These are phyloP conservation scores for Druon quercuslanigerum DNA, from an alignment of 1,140 invertebrate species.

Conservation along the genomic window DNA sequence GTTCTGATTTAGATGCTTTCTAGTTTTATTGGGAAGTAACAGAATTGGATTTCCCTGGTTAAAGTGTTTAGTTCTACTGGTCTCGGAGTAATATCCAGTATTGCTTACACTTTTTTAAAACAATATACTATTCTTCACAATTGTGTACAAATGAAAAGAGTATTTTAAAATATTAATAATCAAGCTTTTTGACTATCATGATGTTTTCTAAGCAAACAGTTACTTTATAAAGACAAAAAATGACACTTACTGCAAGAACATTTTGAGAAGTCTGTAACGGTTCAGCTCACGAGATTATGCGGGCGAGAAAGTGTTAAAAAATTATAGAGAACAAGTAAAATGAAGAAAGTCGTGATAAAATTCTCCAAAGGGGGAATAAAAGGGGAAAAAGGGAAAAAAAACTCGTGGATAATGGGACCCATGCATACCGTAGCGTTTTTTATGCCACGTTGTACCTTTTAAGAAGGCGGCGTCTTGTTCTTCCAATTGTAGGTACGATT, in stretches of 20 bases:
- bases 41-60: too few species aligned
- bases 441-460: constrained; percentile 43
- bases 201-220: too few species aligned
- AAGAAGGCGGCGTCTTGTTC: constrained; percentile 58
- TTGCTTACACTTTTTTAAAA: too few species aligned
- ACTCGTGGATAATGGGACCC: constrained; percentile 61
- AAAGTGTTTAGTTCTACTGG: too few species aligned
- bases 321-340: not conserved
- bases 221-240: not conserved
- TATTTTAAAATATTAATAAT: too few species aligned
- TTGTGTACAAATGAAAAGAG: too few species aligned
- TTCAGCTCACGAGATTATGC: not conserved
- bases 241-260: not conserved
- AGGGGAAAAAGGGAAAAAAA: constrained; percentile 43
- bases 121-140: too few species aligned
- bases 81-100: too few species aligned
- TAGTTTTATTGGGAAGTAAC: too few species aligned
- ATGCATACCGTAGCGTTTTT: constrained; percentile 59
- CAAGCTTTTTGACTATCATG: too few species aligned
- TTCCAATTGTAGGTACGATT: constrained; percentile 47
- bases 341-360: constrained; percentile 5
- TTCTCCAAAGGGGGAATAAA: constrained; percentile 33
- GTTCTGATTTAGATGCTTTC: too few species aligned
- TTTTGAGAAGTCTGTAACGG: not conserved
- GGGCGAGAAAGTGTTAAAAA: not conserved